Evolutionary conservation across 2,888 invertebrate genomes (phyloP), one percentile per base, ranked within the genome.

Genomic region (Sphaeridia pumilis): DNA sequence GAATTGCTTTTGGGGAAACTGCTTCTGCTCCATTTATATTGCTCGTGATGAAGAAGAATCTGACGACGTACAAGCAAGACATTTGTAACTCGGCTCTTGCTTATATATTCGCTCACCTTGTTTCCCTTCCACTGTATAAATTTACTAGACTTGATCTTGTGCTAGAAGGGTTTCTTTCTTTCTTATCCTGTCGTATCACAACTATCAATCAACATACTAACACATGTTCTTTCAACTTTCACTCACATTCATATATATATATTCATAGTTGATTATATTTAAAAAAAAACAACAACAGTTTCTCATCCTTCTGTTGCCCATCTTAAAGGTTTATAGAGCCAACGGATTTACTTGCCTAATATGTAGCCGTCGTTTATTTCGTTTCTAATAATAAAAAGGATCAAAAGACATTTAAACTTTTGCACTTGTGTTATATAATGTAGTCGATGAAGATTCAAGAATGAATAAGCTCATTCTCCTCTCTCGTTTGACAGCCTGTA

Each of bases 101-200:
- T n/a, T n/a, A n/a, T n/a, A n/a, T n/a, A n/a, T 51, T 44, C 45
- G 45, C 44, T 51, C 44, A 51, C 51, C 45, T 51, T 49, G 42
- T 49, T 49, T 49, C 36, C 51, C 28, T 26, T 38, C 27, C 35
- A 38, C 48, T 38, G 20, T 10, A 42, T n/a, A n/a, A n/a, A n/a
- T n/a, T n/a, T n/a, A n/a, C n/a, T n/a, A n/a, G n/a, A n/a, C n/a
- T n/a, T n/a, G n/a, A n/a, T n/a, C n/a, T n/a, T n/a, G n/a, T n/a
- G n/a, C n/a, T n/a, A n/a, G n/a, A n/a, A n/a, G n/a, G n/a, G n/a
- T n/a, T n/a, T 31, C 38, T 38, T 20, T 38, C 38, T 38, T 41
- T 41, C n/a, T 21, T 24, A 10, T 20, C 20, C 26, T 22, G 24
- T 20, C 24, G 7, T 41, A 7, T 24, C 26, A 10, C 20, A 12